phyloP scores from a whole-genome alignment of 2,113 vertebrate species.

The Brienomyrus brachyistius region DNA sequence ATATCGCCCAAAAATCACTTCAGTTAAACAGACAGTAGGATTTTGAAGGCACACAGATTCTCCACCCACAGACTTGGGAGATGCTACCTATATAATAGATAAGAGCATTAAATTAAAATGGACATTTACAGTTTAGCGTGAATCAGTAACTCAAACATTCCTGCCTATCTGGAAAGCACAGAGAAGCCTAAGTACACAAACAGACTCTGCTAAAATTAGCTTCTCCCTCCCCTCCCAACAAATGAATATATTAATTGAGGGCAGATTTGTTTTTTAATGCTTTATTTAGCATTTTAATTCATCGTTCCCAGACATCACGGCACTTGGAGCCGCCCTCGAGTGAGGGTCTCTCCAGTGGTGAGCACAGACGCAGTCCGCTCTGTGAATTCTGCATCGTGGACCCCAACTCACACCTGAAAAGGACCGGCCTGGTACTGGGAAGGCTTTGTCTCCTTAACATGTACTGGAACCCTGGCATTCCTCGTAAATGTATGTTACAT shows the following conservation, averaged over 20 bases:
- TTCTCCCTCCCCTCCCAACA: background rate
- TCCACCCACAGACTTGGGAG: background rate
- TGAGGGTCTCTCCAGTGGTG: background rate
- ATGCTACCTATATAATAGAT: background rate
- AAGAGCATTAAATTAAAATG: background rate
- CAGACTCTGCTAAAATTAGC: background rate
- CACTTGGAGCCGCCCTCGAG: background rate
- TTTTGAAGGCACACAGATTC: background rate
- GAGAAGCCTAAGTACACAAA: background rate
- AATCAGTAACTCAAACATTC: background rate
- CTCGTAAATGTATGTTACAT: background rate
- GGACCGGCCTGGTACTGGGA: background rate
- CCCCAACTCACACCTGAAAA: background rate
- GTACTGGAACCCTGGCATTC: background rate
- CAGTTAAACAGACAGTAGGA: background rate
- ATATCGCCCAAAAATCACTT: background rate
- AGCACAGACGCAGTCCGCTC: background rate
- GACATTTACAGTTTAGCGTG: background rate
- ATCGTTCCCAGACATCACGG: conserved; percentile 49
- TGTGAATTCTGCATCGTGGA: background rate
- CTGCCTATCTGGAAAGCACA: background rate
- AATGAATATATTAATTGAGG: conserved; percentile 5
- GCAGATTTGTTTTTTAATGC: background rate
- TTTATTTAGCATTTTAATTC: conserved; percentile 38
- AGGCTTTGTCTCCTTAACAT: background rate